Evolutionary conservation across 1,140 invertebrate species (phyloP).

Genomic region (Piezodorus guildinii): DNA sequence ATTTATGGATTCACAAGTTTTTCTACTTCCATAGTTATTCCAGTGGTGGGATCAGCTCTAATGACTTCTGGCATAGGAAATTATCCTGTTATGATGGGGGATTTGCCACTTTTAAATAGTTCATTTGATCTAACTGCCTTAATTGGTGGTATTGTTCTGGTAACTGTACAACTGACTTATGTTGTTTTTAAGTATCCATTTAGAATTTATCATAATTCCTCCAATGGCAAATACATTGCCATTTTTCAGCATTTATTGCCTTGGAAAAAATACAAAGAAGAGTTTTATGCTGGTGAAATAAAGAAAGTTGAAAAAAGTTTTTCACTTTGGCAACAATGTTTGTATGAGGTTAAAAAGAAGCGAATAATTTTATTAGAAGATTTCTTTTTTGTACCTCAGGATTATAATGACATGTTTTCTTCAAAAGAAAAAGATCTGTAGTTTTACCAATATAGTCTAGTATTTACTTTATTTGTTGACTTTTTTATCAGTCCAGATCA

Average conservation of each 20-base stretch:
- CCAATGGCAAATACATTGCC: constrained; percentile 21
- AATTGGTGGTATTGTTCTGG: neutral
- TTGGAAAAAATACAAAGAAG: constrained; percentile 2
- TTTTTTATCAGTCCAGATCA: no score
- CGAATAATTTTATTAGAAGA: constrained; percentile 30
- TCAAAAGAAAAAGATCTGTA: neutral
- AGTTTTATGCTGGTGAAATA: constrained; percentile 14
- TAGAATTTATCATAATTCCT: constrained; percentile 25
- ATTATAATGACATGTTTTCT: constrained; percentile 30
- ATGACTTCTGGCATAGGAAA: neutral
- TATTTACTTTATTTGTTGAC: no score
- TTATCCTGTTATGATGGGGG: constrained; percentile 1
- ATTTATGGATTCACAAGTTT: constrained; percentile 10
- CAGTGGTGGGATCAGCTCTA: neutral
- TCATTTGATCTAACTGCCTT: neutral
- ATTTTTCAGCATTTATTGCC: constrained; percentile 21
- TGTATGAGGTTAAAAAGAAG: constrained; percentile 7
- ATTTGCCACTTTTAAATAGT: neutral
- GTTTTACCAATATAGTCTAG: neutral
- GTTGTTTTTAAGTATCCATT: constrained; percentile 26
- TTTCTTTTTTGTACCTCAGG: constrained; percentile 31
- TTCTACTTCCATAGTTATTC: neutral
- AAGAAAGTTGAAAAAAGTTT: neutral
- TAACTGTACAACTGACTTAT: constrained; percentile 15
- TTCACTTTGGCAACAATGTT: constrained; percentile 1